Conservation (phyloP, 1,140 invertebrate species). For the Ptiloglossa arizonensis region DNA sequence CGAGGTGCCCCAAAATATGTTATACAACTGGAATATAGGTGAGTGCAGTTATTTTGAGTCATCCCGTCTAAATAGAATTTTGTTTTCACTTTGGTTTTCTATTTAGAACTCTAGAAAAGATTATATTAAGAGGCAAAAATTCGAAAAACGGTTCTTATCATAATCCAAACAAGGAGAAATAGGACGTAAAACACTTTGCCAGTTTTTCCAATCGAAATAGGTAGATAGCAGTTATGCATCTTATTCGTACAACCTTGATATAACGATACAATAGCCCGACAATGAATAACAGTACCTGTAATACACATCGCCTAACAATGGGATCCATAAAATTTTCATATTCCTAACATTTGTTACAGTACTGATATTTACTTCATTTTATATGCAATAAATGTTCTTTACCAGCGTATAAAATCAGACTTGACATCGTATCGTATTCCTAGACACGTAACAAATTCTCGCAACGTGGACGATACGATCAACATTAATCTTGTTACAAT, state of each 20-base stretch:
- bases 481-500: slow-evolving; percentile 16
- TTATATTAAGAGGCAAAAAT: background rate
- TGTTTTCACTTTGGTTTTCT: background rate
- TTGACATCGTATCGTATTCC: slow-evolving; percentile 54
- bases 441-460: slow-evolving; percentile 60
- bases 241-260: slow-evolving; percentile 49
- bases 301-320: slow-evolving; percentile 38
- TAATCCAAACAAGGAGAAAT: background rate
- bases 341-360: slow-evolving; percentile 56
- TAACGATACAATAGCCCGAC: slow-evolving; percentile 51
- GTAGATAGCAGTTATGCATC: slow-evolving; percentile 60
- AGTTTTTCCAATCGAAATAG: slow-evolving; percentile 7
- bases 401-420: slow-evolving; percentile 73
- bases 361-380: slow-evolving; percentile 38
- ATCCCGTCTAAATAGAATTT: background rate
- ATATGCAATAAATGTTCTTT: slow-evolving; percentile 30
- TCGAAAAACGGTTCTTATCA: background rate
- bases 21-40: too few relatives aligned
- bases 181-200: background rate
- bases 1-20: background rate
- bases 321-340: slow-evolving; percentile 61
- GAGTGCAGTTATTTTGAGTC: too few relatives aligned
- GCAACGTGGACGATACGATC: background rate
- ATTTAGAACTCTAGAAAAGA: background rate
- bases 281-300: slow-evolving; percentile 53